Conservation (phyloP, 2,888 invertebrate genomes). For the Monoplex corrugatus region DNA sequence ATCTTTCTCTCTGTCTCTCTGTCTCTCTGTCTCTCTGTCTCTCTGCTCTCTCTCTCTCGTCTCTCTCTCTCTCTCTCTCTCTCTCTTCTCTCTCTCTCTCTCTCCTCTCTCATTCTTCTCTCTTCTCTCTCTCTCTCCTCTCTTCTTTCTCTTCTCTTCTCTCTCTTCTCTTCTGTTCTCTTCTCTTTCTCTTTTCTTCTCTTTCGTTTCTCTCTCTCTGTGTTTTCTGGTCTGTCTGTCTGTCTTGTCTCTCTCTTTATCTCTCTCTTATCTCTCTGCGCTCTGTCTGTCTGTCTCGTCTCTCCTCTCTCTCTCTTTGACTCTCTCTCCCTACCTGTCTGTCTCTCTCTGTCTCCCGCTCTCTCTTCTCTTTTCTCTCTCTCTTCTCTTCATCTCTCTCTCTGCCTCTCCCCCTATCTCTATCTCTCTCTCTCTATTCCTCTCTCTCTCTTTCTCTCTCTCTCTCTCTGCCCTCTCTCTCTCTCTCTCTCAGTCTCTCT, state of each 20-base stretch:
- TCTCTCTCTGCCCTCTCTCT: background rate
- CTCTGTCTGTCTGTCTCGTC: no score
- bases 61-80: background rate
- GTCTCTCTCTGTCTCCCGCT: background rate
- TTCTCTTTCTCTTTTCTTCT: background rate
- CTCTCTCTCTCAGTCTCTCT: background rate
- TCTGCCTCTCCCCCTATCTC: background rate
- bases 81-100: background rate
- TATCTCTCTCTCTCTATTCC: background rate
- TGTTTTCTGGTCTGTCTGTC: background rate
- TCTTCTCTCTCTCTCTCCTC: background rate
- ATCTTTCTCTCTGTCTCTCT: constrained; percentile 3
- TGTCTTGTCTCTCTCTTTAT: background rate
- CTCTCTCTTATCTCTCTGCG: no score
- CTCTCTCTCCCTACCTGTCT: background rate
- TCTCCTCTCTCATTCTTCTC: background rate
- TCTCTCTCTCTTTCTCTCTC: background rate
- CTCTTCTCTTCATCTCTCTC: background rate
- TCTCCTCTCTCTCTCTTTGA: background rate
- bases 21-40: constrained; percentile 30
- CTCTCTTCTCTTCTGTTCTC: background rate
- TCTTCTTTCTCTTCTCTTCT: background rate
- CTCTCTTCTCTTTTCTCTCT: background rate
- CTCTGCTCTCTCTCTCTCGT: background rate
- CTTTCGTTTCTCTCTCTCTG: background rate